Base-by-base conservation (phyloP, 1,140 invertebrate species). In the Brachionus koreanus region DNA sequence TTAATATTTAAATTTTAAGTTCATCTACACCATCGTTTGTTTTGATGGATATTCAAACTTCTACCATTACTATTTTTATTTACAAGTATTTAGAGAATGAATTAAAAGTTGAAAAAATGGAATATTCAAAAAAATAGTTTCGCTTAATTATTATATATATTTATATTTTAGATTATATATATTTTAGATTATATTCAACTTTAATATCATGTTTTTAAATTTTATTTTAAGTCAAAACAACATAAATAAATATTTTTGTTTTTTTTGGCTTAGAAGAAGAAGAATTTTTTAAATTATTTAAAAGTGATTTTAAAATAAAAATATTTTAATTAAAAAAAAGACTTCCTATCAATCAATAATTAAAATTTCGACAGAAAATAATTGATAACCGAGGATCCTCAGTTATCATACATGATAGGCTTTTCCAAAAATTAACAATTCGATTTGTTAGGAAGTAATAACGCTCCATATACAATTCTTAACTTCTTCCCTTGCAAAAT, bases 81-180 rank as follows among this genome's bases (percentile, higher is more conserved):
- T 99, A 99, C 89, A 96, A 98, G 89, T 89, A 99, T 39, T 92
- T 98, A 72, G 46, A 76, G 33, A 95, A 98, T 87, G 97, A 98
- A 88, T 97, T 99, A 5, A 99, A 98, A 91, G 97, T 99, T 1
- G 97, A 99, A 89, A 92, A 96, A 88, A 97, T 98, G 86, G 97
- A 98, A 89, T 99, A 94, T 86, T 96, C 95, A 87, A 97, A 96
- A 85, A 69, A 84, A 67, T 84, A 76, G 82, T 42, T 7, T 10
- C 12, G 7, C 1, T 7, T 42, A 42, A 42, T n/a, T 10, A 57
- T 19, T 16, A 57, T n/a, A n/a, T n/a, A n/a, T n/a, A n/a, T n/a
- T n/a, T n/a, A n/a, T n/a, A n/a, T n/a, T n/a, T n/a, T n/a, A n/a
- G n/a, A n/a, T n/a, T n/a, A 19, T 57, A 19, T 3, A 57, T 7